Conservation (phyloP, 1,140 invertebrate genomes). For the Halyomorpha halys region DNA sequence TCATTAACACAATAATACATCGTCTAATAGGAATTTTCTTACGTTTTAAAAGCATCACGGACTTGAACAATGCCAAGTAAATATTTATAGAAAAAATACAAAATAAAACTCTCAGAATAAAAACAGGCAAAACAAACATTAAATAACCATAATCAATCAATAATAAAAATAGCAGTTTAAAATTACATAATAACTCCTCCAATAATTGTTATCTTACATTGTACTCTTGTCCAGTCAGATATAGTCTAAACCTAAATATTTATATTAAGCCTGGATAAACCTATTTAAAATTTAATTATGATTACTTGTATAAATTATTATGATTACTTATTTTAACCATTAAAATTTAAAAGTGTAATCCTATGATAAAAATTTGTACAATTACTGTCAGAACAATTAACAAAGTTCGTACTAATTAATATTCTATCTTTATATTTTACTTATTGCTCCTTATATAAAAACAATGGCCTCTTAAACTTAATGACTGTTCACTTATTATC, state of each 20-base stretch:
- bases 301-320: conserved; percentile 28
- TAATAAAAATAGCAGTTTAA: conserved; percentile 31
- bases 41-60: conserved; percentile 36
- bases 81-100: conserved; percentile 31
- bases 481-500: conserved; percentile 31
- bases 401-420: conserved; percentile 30
- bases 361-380: conserved; percentile 31
- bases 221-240: conserved; percentile 32
- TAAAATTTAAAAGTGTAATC: conserved; percentile 31
- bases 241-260: conserved; percentile 32
- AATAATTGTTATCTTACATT: conserved; percentile 32
- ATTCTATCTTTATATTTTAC: conserved; percentile 28
- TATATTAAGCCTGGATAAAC: conserved; percentile 32
- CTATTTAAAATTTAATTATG: conserved; percentile 30
- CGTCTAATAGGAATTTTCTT: conserved; percentile 38
- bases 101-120: conserved; percentile 32
- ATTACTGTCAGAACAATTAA: conserved; percentile 30
- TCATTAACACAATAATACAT: conserved; percentile 31
- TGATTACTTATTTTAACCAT: conserved; percentile 27
- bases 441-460: conserved; percentile 32
- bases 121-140: conserved; percentile 30
- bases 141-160: conserved; percentile 30
- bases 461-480: conserved; percentile 33
- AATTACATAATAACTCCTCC: conserved; percentile 29
- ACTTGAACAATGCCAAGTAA: conserved; percentile 27